Conservation (phyloP, 2,797 vertebrate species). For the Pantherophis vulpinus region DNA sequence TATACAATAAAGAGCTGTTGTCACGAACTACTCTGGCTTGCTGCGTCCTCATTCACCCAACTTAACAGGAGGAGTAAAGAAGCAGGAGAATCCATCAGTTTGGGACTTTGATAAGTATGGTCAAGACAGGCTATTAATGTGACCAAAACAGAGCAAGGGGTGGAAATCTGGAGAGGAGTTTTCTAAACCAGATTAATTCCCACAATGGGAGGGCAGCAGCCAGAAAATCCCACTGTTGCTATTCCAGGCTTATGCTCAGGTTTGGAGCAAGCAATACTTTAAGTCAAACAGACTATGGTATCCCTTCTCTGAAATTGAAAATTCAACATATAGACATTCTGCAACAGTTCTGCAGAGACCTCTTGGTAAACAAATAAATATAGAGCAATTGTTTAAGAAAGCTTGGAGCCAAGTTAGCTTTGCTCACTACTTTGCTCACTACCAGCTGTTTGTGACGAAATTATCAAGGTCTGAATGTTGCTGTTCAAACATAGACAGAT, state of each 20-base stretch:
- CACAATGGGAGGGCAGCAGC: background rate
- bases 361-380: background rate
- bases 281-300: background rate
- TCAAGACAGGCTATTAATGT: background rate
- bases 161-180: background rate
- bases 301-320: background rate
- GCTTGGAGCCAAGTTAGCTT: background rate
- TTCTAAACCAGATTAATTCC: background rate
- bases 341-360: background rate
- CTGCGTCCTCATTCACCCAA: too few relatives aligned
- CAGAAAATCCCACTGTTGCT: background rate
- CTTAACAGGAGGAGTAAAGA: background rate
- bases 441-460: background rate
- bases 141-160: background rate
- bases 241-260: background rate
- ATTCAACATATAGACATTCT: background rate
- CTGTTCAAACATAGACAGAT: slow-evolving; percentile 16
- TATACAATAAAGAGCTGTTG: too few relatives aligned
- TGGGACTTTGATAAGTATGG: background rate
- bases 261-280: background rate
- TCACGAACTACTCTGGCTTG: too few relatives aligned
- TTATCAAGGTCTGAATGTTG: slow-evolving; percentile 10
- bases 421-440: background rate
- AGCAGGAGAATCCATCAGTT: background rate
- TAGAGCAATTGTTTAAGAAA: background rate